Evolutionary conservation across 2,888 invertebrate genomes (phyloP), one percentile per base, ranked within the genome.

Genomic region (Scaeva pyrastri): DNA sequence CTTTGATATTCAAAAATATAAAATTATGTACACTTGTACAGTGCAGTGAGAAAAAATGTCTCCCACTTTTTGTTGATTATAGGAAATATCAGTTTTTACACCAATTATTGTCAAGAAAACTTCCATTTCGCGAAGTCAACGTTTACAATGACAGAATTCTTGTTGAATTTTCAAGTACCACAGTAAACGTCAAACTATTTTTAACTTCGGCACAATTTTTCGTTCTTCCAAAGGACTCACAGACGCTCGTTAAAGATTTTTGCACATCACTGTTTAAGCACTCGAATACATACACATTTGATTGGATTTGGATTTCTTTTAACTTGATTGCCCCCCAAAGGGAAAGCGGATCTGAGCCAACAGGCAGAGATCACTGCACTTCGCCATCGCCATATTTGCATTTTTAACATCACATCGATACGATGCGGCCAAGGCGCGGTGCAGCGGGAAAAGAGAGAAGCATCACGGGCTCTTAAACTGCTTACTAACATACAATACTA

Each of bases 381-480:
- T 31, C 31, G 31, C 31, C 31, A 31, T 72, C 50, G 26, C 36
- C 64, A 56, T 73, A 86, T 86, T 86, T 86, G 86, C 86, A 82
- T 86, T 86, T n/a, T 81, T 21, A 68, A 39, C 36, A 68, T 48
- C 66, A 8, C 68, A 60, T 41, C 41, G 52, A 60, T 71, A 8
- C 31, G 31, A 5, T 31, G 5, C 31, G 31, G n/a, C n/a, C 31
- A 31, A 7, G 6, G 31, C 31, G 31, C 31, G 31, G 5, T 8
- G 5, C 6, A 1, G 2, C 31, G 6, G 31, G 31, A 64, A 16
- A 56, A 41, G 19, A 43, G 16, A 43, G 43, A 43, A 16, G 31
- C 31, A 31, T 31, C 8, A 8, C 66, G 66, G 52, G 62, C 80
- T 90, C 90, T 90, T 84, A 89, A 89, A 83, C 85, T 80, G 88